Evolutionary conservation across 2,797 vertebrate genomes (phyloP), one percentile per base, ranked within the genome.

Genomic region (Phalanger gymnotis): DNA sequence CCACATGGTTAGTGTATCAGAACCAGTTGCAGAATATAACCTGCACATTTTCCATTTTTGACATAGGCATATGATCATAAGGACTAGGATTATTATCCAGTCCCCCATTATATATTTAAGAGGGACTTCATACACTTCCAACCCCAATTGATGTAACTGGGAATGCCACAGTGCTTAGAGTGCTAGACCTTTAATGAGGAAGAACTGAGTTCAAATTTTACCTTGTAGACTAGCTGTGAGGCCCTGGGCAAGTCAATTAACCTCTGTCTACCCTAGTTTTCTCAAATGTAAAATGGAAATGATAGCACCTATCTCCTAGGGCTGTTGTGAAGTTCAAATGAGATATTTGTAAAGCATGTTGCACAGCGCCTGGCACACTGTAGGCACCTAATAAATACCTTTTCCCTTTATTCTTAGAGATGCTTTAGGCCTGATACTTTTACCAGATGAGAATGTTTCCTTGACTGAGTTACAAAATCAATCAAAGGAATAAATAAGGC

Each of bases 261-360:
- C 1, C 53, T 94, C 53, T 90, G 47, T 94, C 52, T 90, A 27
- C 92, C 54, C 92, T 54, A 73, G 30, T 93, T 89, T 92, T 30
- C 92, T 93, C 66, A 54, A 53, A 51, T 57, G n/a, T 87, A 94
- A 95, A 95, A 90, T 0, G 54, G 93, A 61, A 12, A 61, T 61
- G 34, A 61, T 61, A 61, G 58, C 3, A 66, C 19, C 66, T 81
- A 40, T 40, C 16, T 81, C n/a, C 28, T 12, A 40, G 66, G n/a
- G 4, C 4, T 66, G 13, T 40, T 81, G 66, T 40, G 19, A 81
- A 16, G 66, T 1, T 40, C n/a, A 40, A 40, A 81, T 40, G n/a
- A 40, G 19, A 81, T 25, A 73, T n/a, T 40, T 40, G 16, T 81
- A 22, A 81, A 81, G n/a, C n/a, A 81, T 22, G 6, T 40, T n/a